Conservation (phyloP, 2,888 invertebrate genomes). For the Idaea biselata region DNA sequence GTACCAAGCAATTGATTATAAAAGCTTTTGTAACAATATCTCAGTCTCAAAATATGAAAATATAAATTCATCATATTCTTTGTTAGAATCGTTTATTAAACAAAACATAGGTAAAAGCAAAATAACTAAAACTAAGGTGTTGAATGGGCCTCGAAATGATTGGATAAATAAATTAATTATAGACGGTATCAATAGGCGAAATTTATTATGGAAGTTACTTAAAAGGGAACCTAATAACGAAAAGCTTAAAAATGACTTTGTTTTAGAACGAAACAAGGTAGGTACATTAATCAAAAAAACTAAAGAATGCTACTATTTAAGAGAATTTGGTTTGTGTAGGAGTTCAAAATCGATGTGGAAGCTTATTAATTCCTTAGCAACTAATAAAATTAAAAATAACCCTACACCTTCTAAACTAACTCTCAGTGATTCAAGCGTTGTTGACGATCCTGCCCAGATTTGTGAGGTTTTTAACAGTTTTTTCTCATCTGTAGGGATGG, state of each 20-base stretch:
- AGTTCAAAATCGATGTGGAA: slow-evolving; percentile 17
- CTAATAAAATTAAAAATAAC: slow-evolving; percentile 16
- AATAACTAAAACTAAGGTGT: slow-evolving; percentile 11
- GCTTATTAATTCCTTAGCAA: slow-evolving; percentile 14
- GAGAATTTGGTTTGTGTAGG: slow-evolving; percentile 9
- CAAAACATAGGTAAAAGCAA: slow-evolving; percentile 4
- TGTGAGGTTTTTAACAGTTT: slow-evolving; percentile 23
- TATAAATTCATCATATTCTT: slow-evolving; percentile 3
- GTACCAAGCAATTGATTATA: slow-evolving; percentile 25
- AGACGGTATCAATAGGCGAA: slow-evolving; percentile 18
- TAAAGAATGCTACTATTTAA: slow-evolving; percentile 15
- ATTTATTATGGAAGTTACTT: slow-evolving; percentile 19
- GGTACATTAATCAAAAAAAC: too few relatives aligned
- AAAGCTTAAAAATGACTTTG: slow-evolving; percentile 7
- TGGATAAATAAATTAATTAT: slow-evolving; percentile 27
- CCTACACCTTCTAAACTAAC: slow-evolving; percentile 15
- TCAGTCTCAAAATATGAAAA: slow-evolving; percentile 6
- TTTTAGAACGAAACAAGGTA: slow-evolving; percentile 4
- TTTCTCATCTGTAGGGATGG: slow-evolving; percentile 17
- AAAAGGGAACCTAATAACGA: slow-evolving; percentile 15
- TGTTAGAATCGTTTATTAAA: slow-evolving; percentile 7
- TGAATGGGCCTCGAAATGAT: slow-evolving; percentile 15
- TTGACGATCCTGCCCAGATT: slow-evolving; percentile 13
- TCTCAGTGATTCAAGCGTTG: slow-evolving; percentile 5
- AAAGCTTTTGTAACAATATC: slow-evolving; percentile 14